A percentile compares a stretch with the other conserved stretches of the same genome.
Evolutionary conservation across 2,113 vertebrate genomes (phyloP).

Genomic region (Progne subis): DNA sequence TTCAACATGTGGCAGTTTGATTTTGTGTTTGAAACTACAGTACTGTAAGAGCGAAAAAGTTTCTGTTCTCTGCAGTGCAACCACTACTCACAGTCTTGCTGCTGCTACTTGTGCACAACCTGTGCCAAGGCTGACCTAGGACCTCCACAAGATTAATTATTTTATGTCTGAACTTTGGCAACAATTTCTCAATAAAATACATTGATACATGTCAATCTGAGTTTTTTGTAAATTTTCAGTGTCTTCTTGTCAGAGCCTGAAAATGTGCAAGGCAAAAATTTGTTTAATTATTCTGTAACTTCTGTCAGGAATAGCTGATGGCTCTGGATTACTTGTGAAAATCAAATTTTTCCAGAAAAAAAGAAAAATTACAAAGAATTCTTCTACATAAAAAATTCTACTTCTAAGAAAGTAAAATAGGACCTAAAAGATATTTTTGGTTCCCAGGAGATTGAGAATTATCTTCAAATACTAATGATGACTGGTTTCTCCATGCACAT

Average conservation of each 20-base stretch:
- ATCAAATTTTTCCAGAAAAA: neutral
- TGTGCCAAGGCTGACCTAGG: neutral
- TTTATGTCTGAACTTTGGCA: neutral
- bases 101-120: neutral
- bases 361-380: fast-evolving
- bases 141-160: neutral
- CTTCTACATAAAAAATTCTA: neutral
- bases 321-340: neutral
- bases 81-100: neutral
- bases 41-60: neutral
- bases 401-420: neutral
- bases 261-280: neutral
- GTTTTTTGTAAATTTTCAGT: neutral
- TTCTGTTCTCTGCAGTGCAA: neutral
- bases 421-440: neutral
- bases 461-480: neutral
- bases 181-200: neutral
- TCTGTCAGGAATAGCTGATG: neutral
- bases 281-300: neutral
- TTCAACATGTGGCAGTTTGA: neutral
- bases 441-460: neutral
- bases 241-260: neutral
- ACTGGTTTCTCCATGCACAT: neutral
- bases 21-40: neutral
- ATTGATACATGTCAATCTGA: fast-evolving